Base-by-base conservation (phyloP, 2,888 invertebrate species). In the Eupithecia subumbrata region DNA sequence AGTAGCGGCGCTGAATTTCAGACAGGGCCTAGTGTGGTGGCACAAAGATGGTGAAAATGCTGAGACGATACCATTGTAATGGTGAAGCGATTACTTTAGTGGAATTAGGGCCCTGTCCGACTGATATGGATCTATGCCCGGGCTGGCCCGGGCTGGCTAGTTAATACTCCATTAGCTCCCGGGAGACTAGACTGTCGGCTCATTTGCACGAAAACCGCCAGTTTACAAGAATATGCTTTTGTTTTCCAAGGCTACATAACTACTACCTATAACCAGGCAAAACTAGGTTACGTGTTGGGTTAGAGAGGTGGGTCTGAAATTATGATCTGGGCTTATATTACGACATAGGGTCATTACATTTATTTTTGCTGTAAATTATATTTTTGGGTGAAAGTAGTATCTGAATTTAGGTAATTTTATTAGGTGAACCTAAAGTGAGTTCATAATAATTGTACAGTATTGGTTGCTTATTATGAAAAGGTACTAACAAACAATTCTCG, bases 191-290 rank as follows among this genome's bases (percentile, higher is more conserved):
- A 66, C 64, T 69, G 73, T 73, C 71, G 56, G 74, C 74, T 76
- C 76, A 74, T 79, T 80, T 78, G 72, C 79, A 75, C 78, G 72
- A 76, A 78, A 77, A 73, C 76, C 77, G 77, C 80, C 79, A 78
- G 81, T 79, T 80, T 80, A 77, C 80, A 79, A 79, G 79, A 80
- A 78, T 73, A 74, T 76, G 77, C 80, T 73, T 80, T 79, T 81
- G 80, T 80, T 79, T 60, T 64, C 66, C 64, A 76, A 69, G 22
- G 69, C 52, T 48, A 40, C 56, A 73, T 76, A 25, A 25, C 48
- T 63, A 22, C 25, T 63, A 60, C 9, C 1, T 1, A 0, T 63
- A 63, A n/a, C 8, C 52, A 9, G 22, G 22, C 56, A 22, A 25
- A 25, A 60, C 60, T 60, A 60, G 25, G 22, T 11, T 52, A 52